Percentiles rank a stretch among this genome's conserved stretches.
Evolutionary conservation across 1,140 invertebrate genomes (phyloP).

Genomic region (Diploscapter pachys): DNA sequence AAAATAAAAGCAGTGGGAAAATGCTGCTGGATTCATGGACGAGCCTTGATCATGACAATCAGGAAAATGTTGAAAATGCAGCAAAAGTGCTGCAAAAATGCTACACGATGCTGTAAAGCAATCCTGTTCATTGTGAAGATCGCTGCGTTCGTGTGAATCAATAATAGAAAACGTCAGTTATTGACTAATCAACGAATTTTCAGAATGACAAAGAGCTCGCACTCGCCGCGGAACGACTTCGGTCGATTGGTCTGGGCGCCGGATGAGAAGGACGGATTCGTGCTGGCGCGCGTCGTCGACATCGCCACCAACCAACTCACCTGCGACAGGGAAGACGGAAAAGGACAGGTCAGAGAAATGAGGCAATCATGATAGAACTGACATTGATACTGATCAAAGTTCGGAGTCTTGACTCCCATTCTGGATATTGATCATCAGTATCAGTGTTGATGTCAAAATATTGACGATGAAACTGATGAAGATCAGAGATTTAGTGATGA

Average conservation of each 20-base stretch:
- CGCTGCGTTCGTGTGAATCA: too few species aligned
- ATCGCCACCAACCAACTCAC: constrained; percentile 73
- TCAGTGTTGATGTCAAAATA: not conserved
- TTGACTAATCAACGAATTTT: too few species aligned
- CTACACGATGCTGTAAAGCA: too few species aligned
- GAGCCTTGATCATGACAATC: too few species aligned
- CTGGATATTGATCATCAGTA: not conserved
- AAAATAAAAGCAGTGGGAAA: too few species aligned
- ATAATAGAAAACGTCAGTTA: too few species aligned
- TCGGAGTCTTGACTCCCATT: too few species aligned
- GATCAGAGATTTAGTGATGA: constrained; percentile 3
- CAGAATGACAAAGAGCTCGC: not conserved
- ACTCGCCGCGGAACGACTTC: constrained; percentile 19
- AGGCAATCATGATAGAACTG: constrained; percentile 12
- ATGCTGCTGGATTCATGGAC: too few species aligned
- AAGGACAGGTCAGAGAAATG: not conserved
- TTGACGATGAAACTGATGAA: not conserved
- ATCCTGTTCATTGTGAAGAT: too few species aligned
- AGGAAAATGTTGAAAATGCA: too few species aligned
- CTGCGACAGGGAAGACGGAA: constrained; percentile 22
- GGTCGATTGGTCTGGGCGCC: constrained; percentile 80
- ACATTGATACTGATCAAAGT: not conserved
- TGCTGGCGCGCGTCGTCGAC: constrained; percentile 82
- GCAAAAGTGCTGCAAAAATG: too few species aligned
- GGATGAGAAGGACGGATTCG: constrained; percentile 81